Conservation (phyloP, 2,797 vertebrate species). For the Callimico goeldii region DNA sequence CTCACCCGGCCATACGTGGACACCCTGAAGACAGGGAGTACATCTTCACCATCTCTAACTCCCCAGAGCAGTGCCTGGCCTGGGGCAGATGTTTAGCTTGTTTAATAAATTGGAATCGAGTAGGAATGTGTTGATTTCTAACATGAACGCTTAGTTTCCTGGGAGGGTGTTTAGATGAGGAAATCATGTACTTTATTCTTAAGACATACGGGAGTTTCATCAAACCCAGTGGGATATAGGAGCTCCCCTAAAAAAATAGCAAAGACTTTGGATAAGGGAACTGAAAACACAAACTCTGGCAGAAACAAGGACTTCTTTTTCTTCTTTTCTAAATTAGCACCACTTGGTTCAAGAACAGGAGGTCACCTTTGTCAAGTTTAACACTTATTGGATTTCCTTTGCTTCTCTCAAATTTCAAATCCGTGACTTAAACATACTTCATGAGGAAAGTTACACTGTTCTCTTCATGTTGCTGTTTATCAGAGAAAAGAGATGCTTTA, state of each 20-base stretch:
- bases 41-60: fast-evolving
- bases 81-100: fast-evolving
- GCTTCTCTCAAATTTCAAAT: neutral
- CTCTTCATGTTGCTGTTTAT: neutral
- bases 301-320: neutral
- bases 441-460: neutral
- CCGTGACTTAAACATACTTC: neutral
- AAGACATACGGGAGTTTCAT: neutral
- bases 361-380: neutral
- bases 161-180: neutral
- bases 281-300: constrained; percentile 45
- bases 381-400: neutral
- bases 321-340: constrained; percentile 47
- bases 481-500: neutral
- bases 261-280: constrained; percentile 14
- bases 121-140: neutral
- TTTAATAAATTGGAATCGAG: neutral
- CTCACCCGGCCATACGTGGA: neutral
- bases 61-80: neutral
- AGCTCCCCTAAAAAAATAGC: neutral
- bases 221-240: neutral
- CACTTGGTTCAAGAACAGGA: constrained; percentile 22
- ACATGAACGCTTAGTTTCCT: neutral
- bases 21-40: fast-evolving
- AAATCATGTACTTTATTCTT: neutral